Percentiles rank a stretch among this genome's conserved stretches.
Evolutionary conservation across 2,888 invertebrate genomes (phyloP).

Genomic region (Catotricha subobsoleta): DNA sequence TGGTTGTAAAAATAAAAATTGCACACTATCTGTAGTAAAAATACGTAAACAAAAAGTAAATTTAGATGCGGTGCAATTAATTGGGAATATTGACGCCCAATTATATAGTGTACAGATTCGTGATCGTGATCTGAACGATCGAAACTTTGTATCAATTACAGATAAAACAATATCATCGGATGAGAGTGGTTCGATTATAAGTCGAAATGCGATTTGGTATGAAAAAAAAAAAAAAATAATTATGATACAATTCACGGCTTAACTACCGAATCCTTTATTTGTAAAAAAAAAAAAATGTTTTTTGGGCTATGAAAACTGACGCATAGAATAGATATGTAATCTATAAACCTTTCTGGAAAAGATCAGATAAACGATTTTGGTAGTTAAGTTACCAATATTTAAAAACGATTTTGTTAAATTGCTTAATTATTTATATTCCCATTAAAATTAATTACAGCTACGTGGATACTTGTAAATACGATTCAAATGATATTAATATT

Average conservation of each 20-base stretch:
- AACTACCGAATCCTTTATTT: neutral
- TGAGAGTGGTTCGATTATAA: slow-evolving; percentile 23
- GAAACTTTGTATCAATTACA: slow-evolving; percentile 52
- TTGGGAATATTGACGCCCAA: slow-evolving; percentile 40
- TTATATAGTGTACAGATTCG: slow-evolving; percentile 50
- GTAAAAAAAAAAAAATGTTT: neutral
- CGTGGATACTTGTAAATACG: slow-evolving; percentile 20
- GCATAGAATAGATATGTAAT: no score
- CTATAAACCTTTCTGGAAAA: no score
- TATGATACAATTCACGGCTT: neutral
- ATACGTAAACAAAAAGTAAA: slow-evolving; percentile 12
- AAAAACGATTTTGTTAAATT: no score
- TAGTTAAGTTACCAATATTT: no score
- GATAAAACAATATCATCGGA: slow-evolving; percentile 24
- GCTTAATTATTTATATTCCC: no score
- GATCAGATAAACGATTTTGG: no score
- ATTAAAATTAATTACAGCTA: no score
- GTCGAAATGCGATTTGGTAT: slow-evolving; percentile 18
- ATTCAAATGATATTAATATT: slow-evolving; percentile 14
- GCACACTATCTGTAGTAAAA: slow-evolving; percentile 26
- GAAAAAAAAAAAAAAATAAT: neutral
- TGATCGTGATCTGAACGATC: slow-evolving; percentile 47
- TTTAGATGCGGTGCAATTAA: slow-evolving; percentile 29
- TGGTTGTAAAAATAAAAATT: slow-evolving; percentile 51
- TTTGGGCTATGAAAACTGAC: no score